Evolutionary conservation across 2,797 vertebrate genomes (phyloP), one percentile per base, ranked within the genome.

Genomic region (Helarctos malayanus): DNA sequence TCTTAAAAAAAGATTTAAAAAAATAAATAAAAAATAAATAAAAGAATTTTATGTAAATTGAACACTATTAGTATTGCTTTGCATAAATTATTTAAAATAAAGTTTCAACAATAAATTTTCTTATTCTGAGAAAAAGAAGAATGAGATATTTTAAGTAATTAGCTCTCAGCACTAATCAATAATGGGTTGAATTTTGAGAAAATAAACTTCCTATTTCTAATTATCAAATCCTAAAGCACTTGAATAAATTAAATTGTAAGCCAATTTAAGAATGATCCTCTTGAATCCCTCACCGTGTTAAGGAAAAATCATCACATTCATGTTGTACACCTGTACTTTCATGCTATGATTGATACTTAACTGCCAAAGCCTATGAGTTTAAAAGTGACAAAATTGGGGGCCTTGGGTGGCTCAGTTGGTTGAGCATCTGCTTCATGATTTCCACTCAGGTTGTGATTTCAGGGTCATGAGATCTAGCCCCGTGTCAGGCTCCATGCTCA

Each of bases 241-340:
- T 89, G 65, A 89, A 14, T 65, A 47, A 88, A 47, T 71, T 54
- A 85, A 63, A 29, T 59, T 54, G 12, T 92, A 13, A 78, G 7
- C 3, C 73, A 47, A 47, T 80, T 91, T 52, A 84, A 54, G 29
- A 94, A 71, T 57, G 5, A 63, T 75, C 2, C 25, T 49, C 69
- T 56, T 93, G 45, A 56, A 7, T 92, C 4, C 25, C 78, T 78
- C 81, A 35, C 19, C 76, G 13, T 57, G 18, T 41, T 79, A 79
- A 76, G 23, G 68, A 2, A 57, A 38, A 73, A 79, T 82, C 5
- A 27, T 71, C 52, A 35, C 35, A 54, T 41, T 59, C n/a, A 32
- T 27, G 14, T 9, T 23, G 35, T 3, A 0, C 0, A 14, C 0
- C 29, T 84, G 14, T 1, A 19, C 6, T 49, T 57, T 81, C 23